phyloP scores from a whole-genome alignment of 2,113 vertebrate genomes.

The Nanorana parkeri region DNA sequence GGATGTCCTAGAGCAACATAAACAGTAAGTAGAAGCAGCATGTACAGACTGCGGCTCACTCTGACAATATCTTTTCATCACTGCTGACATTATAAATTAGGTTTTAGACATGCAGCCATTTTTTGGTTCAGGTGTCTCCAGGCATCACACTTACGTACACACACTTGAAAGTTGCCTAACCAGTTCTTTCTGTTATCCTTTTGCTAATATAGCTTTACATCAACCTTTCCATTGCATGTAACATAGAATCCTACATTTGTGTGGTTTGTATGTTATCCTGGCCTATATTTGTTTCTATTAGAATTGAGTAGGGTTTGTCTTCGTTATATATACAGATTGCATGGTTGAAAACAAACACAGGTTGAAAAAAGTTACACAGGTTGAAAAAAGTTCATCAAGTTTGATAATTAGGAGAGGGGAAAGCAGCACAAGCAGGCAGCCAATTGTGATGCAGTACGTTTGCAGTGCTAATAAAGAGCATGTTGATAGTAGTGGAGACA shows the following conservation, averaged over 20 bases:
- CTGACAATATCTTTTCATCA: neutral
- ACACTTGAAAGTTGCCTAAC: neutral
- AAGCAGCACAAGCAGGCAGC: too few species aligned
- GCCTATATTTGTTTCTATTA: too few species aligned
- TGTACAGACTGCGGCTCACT: neutral
- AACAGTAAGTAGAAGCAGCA: neutral
- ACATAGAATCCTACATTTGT: neutral
- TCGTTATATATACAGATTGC: too few species aligned
- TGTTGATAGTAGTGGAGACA: too few species aligned
- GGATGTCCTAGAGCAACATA: conserved; percentile 2
- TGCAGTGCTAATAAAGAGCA: too few species aligned
- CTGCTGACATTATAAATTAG: neutral
- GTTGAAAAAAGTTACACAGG: too few species aligned
- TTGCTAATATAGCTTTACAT: too few species aligned
- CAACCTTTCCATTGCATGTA: neutral
- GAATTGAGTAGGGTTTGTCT: too few species aligned
- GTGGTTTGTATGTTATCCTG: neutral
- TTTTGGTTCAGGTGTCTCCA: neutral
- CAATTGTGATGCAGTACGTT: too few species aligned
- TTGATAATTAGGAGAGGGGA: too few species aligned
- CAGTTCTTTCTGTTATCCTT: neutral
- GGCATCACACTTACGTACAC: conserved; percentile 4
- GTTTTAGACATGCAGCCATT: neutral
- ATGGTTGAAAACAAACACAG: too few species aligned
- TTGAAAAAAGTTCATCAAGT: too few species aligned